A percentile compares a stretch with the other conserved stretches of the same genome.
Conservation (phyloP, 1,140 invertebrate species). For the Rhyacophila brunnea region DNA sequence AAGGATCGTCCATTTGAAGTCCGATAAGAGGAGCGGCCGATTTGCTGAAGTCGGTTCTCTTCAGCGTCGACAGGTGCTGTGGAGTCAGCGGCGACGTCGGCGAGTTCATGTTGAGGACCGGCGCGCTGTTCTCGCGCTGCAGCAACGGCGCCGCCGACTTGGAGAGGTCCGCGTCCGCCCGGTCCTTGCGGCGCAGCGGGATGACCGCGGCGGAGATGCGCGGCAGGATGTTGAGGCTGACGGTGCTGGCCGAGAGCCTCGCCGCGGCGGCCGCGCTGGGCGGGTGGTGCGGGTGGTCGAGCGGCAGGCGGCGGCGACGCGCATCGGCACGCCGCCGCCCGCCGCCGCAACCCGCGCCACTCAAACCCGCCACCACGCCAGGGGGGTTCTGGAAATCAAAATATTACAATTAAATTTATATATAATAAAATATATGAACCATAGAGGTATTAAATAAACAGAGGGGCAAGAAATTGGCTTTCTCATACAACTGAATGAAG, state of each 20-base stretch:
- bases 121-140: slow-evolving; percentile 17
- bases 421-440: too few relatives aligned
- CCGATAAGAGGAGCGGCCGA: slow-evolving; percentile 1
- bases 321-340: slow-evolving; percentile 39
- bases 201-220: slow-evolving; percentile 30
- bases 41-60: slow-evolving; percentile 38
- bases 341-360: slow-evolving; percentile 44
- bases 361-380: slow-evolving; percentile 14
- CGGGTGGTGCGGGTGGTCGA: slow-evolving; percentile 2
- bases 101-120: slow-evolving; percentile 3
- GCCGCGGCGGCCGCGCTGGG: neutral
- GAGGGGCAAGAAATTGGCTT: too few relatives aligned
- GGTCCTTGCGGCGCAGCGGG: slow-evolving; percentile 24
- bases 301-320: slow-evolving; percentile 35
- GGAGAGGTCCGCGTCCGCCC: slow-evolving; percentile 10
- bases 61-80: slow-evolving; percentile 14
- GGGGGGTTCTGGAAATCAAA: slow-evolving; percentile 36
- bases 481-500: too few relatives aligned
- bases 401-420: too few relatives aligned
- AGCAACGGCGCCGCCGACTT: slow-evolving; percentile 29
- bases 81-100: neutral
- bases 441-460: too few relatives aligned
- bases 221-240: slow-evolving; percentile 32
- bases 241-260: slow-evolving; percentile 30
- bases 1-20: too few relatives aligned